phyloP scores from a whole-genome alignment of 1,140 invertebrate species.

The Scaptomyza hsui region DNA sequence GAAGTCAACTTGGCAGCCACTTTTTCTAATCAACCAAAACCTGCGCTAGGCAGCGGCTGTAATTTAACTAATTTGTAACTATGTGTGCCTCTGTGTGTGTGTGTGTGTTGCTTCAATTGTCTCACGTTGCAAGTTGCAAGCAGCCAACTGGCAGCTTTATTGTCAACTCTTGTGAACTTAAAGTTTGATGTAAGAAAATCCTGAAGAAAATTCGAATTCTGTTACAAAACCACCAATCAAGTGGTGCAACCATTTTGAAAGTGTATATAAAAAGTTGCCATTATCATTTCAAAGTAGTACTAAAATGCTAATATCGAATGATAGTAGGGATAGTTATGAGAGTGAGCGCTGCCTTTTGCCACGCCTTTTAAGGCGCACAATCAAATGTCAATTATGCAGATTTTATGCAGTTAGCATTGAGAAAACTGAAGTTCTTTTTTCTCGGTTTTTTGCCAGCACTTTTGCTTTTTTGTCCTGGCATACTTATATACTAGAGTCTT shows the following conservation, averaged over 20 bases:
- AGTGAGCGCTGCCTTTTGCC: constrained; percentile 32
- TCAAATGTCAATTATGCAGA: constrained; percentile 70
- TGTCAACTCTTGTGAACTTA: constrained; percentile 48
- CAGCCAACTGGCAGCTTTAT: constrained; percentile 4
- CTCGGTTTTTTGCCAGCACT: constrained; percentile 40
- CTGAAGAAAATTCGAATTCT: no score
- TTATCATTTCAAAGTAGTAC: constrained; percentile 19
- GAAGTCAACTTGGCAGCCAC: constrained; percentile 51
- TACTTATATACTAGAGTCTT: no score
- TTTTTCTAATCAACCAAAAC: constrained; percentile 76
- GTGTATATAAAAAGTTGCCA: background rate
- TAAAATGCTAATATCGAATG: constrained; percentile 42
- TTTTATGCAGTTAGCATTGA: constrained; percentile 58
- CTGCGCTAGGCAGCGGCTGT: constrained; percentile 59
- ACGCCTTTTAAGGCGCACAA: constrained; percentile 50
- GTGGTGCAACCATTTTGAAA: background rate
- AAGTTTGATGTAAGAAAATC: constrained; percentile 31
- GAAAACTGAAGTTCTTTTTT: constrained; percentile 21
- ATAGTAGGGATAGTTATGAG: constrained; percentile 34
- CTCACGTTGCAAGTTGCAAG: constrained; percentile 49
- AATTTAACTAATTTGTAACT: constrained; percentile 78
- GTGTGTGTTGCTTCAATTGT: constrained; percentile 53
- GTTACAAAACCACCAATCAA: no score
- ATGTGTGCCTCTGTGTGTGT: constrained; percentile 10
- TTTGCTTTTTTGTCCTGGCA: constrained; percentile 29